Base-by-base conservation (phyloP, 1,140 invertebrate genomes). In the Pachypeltis micranthus region DNA sequence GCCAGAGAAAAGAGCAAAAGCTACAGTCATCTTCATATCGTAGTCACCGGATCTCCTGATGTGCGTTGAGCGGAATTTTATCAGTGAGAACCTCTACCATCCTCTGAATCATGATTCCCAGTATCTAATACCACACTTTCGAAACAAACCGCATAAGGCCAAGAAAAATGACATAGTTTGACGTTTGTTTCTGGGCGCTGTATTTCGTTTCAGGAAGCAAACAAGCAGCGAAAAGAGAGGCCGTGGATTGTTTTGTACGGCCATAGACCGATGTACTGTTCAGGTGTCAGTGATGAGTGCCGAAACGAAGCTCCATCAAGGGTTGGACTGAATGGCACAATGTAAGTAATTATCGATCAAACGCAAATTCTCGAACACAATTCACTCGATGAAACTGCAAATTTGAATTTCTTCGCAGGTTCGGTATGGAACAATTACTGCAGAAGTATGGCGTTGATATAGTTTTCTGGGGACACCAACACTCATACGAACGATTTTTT, bases 221-320 rank as follows among this genome's bases (percentile, higher is more conserved):
- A 76, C 62, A 71, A 72, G 63, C 83, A 83, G 66, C 80, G 90
- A 70, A 71, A 72, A 21, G 74, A 80, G 65, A 79, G 82, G 34
- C 94, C 95, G 0, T 98, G 96, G 96, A 92, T 98, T 63, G 83
- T 98, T 44, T 83, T 90, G 7, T 90, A 86, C 74, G 94, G 92
- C n/a, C 94, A 98, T 74, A 78, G 93, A 23, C 95, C 95, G 0
- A 96, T 98, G 93, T 98, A 98, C 73, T 98, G 95, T 74, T 93
- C 91, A 66, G 92, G 94, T 73, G 77, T 78, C 67, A 86, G 95
- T 72, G 72, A 77, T 3, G 93, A 97, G 74, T 98, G 95, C 71
- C 81, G 85, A 65, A 81, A 87, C 65, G 79, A 87, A 71, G 85
- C 84, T 27, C 74, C 88, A 44, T 81, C 88, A 0, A 77, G 90